phyloP scores from a whole-genome alignment of 1,140 invertebrate species.

The Bombus sibiricus region DNA sequence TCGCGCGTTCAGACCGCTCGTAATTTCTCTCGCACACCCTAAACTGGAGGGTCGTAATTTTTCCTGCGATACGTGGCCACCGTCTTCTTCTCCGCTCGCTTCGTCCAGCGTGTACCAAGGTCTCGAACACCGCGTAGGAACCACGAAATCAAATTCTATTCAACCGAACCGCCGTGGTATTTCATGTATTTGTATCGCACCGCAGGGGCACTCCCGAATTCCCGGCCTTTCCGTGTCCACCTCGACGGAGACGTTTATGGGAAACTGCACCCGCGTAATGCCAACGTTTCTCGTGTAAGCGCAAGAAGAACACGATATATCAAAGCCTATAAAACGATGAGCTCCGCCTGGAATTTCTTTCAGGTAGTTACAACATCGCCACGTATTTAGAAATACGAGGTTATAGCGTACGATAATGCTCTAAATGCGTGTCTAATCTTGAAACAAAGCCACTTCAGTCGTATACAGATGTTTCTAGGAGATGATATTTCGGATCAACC shows the following conservation, averaged over 20 bases:
- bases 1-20: constrained; percentile 40
- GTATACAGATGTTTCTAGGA: too few species aligned
- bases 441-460: too few species aligned
- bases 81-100: background rate
- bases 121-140: constrained; percentile 6
- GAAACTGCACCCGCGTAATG: background rate
- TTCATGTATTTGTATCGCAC: constrained; percentile 21
- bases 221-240: background rate
- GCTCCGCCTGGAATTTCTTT: background rate
- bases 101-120: background rate
- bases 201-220: constrained; percentile 7
- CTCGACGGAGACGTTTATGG: constrained; percentile 17
- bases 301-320: background rate
- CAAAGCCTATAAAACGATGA: background rate
- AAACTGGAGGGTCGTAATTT: constrained; percentile 47
- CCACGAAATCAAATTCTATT: constrained; percentile 48
- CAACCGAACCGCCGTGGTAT: background rate
- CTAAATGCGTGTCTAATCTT: too few species aligned
- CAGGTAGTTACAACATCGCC: background rate
- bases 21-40: constrained; percentile 49
- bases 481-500: background rate
- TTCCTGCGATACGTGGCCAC: constrained; percentile 3
- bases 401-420: too few species aligned
- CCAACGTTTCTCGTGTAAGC: background rate
- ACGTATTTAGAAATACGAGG: background rate